These are phyloP conservation scores for Drosophila punjabiensis DNA, from an alignment of 1,140 invertebrate genomes.

Conservation along the genomic window DNA sequence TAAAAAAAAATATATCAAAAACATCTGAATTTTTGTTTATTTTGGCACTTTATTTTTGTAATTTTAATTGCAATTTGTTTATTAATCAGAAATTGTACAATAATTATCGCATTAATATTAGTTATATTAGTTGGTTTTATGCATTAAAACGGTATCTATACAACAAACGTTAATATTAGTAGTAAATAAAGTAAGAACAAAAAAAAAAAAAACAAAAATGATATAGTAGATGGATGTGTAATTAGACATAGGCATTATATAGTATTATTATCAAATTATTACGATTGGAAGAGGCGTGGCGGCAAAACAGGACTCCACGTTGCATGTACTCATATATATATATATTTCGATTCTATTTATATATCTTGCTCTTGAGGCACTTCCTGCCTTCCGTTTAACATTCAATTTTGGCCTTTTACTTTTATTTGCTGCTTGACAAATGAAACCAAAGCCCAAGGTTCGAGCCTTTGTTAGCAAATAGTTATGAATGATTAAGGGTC, in stretches of 20 bases:
- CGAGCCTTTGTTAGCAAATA: constrained; percentile 20
- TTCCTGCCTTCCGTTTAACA: background rate
- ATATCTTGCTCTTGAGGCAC: background rate
- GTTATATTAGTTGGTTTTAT: constrained; percentile 52
- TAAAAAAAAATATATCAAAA: background rate
- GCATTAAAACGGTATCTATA: constrained; percentile 45
- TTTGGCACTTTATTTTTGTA: constrained; percentile 74
- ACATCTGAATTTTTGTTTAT: constrained; percentile 40
- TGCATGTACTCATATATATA: background rate
- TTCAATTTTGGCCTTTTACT: constrained; percentile 68
- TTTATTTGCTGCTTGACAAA: constrained; percentile 85
- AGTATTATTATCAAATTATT: constrained; percentile 49
- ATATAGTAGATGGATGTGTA: constrained; percentile 31
- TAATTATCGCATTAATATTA: constrained; percentile 62
- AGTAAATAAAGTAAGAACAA: constrained; percentile 11
- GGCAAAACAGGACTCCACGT: constrained; percentile 22
- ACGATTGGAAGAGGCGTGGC: constrained; percentile 43
- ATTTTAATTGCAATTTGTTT: constrained; percentile 66
- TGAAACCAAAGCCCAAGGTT: constrained; percentile 80
- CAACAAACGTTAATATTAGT: constrained; percentile 59
- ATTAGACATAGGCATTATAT: constrained; percentile 31
- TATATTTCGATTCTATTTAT: constrained; percentile 6
- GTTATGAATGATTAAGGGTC: background rate
- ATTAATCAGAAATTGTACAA: constrained; percentile 66
- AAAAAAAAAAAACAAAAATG: constrained; percentile 49